Evolutionary conservation across 2,797 vertebrate species (phyloP).

Genomic region (Ceryle rudis): DNA sequence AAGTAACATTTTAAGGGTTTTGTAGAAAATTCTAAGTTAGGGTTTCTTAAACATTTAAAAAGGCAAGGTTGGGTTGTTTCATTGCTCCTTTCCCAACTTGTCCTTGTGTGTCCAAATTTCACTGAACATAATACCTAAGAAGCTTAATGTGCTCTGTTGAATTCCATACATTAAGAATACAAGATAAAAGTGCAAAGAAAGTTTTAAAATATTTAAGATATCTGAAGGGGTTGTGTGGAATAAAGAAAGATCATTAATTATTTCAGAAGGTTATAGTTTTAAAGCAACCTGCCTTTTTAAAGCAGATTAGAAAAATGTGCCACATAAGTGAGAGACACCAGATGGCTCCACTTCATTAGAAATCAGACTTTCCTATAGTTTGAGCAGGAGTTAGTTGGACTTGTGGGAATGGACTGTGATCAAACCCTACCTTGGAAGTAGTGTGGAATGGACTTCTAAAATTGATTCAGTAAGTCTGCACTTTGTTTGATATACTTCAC

Average conservation of each 20-base stretch:
- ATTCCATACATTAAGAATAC: not conserved
- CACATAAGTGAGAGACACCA: slow-evolving; percentile 44
- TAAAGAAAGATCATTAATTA: not conserved
- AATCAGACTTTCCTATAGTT: not conserved
- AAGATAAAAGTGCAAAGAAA: not conserved
- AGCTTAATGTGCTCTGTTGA: not conserved
- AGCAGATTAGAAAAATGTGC: not conserved
- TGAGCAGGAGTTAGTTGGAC: not conserved
- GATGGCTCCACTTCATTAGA: slow-evolving; percentile 60
- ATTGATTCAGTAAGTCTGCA: not conserved
- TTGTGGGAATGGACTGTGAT: not conserved
- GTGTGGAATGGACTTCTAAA: not conserved
- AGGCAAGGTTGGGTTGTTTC: not conserved
- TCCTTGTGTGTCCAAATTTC: not conserved
- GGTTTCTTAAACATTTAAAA: not conserved
- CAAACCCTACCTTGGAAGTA: not conserved
- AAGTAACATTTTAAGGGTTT: not conserved
- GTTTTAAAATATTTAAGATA: not conserved
- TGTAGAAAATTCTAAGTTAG: not conserved
- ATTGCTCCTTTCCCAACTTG: not conserved
- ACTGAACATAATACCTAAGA: not conserved
- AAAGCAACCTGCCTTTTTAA: not conserved
- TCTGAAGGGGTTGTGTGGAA: rapidly evolving
- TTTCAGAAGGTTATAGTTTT: not conserved
- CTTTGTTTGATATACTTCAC: not conserved